Evolutionary conservation across 2,797 vertebrate genomes (phyloP).

Genomic region (Coilia nasus): DNA sequence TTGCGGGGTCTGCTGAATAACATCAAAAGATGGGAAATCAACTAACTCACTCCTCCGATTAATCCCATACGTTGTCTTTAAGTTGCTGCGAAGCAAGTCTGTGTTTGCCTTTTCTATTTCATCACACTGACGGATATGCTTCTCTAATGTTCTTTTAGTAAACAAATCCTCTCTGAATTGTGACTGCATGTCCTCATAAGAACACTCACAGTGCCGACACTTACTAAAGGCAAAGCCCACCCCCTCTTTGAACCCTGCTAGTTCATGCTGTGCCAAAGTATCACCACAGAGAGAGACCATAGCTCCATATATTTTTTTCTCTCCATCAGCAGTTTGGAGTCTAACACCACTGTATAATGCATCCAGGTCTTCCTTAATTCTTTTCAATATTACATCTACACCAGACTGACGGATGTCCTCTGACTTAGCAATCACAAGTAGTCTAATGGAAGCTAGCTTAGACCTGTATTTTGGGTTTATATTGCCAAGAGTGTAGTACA

Average conservation of each 20-base stretch:
- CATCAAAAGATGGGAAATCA: too few species aligned
- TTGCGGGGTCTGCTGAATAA: too few species aligned
- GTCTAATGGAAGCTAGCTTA: not conserved
- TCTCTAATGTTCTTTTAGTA: too few species aligned
- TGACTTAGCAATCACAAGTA: conserved; percentile 46
- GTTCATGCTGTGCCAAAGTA: conserved; percentile 29
- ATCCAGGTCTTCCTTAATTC: too few species aligned
- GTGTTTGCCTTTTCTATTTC: too few species aligned
- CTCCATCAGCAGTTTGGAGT: conserved; percentile 35
- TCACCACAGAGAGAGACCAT: conserved; percentile 41
- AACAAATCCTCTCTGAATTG: not conserved
- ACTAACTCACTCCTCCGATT: too few species aligned
- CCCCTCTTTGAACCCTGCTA: conserved; percentile 41
- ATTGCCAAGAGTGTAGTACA: conserved; percentile 23
- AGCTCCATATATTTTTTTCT: conserved; percentile 39
- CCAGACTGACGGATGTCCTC: conserved; percentile 17
- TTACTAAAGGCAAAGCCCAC: conserved; percentile 33
- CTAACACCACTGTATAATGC: conserved; percentile 13
- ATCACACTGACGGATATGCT: too few species aligned
- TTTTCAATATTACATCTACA: too few species aligned
- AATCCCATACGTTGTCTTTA: too few species aligned
- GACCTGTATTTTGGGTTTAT: conserved; percentile 47
- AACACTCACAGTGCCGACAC: too few species aligned
- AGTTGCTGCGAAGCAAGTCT: too few species aligned
- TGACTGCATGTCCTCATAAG: conserved; percentile 34